phyloP scores from a whole-genome alignment of 2,888 invertebrate species.

The Nysson spinosus region DNA sequence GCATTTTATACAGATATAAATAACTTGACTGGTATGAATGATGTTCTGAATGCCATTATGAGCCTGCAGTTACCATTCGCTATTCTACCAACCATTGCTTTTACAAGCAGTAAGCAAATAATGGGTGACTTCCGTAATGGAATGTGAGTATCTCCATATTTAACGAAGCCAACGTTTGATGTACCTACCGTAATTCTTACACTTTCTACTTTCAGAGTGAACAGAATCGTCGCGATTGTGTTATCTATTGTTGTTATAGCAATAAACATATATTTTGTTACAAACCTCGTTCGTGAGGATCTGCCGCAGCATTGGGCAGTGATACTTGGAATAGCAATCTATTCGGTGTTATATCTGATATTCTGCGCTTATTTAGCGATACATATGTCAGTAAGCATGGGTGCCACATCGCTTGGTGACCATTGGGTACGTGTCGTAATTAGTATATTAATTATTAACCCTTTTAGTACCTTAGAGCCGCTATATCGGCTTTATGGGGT shows the following conservation, averaged over 20 bases:
- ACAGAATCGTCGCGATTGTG: conserved; percentile 83
- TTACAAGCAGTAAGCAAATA: conserved; percentile 86
- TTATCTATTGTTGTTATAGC: conserved; percentile 85
- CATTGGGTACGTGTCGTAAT: conserved; percentile 77
- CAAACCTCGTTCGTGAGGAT: conserved; percentile 79
- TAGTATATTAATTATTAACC: background rate
- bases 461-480: too few species aligned
- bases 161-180: background rate
- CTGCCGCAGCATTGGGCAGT: conserved; percentile 77
- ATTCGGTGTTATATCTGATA: conserved; percentile 83
- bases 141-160: conserved; percentile 79
- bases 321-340: conserved; percentile 78
- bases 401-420: conserved; percentile 79
- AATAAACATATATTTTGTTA: conserved; percentile 89
- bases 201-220: conserved; percentile 80
- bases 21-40: conserved; percentile 89
- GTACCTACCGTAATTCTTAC: background rate
- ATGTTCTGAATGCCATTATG: conserved; percentile 91
- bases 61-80: conserved; percentile 93
- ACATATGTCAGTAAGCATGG: conserved; percentile 85
- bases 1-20: conserved; percentile 84
- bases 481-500: too few species aligned
- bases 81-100: conserved; percentile 90
- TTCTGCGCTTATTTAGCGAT: conserved; percentile 87
- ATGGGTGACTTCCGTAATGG: conserved; percentile 93